Evolutionary conservation across 2,113 vertebrate species (phyloP).

Genomic region (Perccottus glenii): DNA sequence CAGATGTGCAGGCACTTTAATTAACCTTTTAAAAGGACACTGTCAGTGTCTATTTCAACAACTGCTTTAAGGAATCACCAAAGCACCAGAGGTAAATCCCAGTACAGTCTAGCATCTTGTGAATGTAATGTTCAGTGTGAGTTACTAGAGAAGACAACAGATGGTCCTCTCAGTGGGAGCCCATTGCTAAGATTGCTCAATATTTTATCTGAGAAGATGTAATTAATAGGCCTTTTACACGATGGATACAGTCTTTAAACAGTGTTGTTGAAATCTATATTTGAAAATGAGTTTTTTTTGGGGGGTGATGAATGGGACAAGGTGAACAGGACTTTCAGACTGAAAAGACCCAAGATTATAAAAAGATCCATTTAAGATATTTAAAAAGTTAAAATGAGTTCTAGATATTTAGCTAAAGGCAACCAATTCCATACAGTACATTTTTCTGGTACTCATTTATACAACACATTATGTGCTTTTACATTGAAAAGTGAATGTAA

Average conservation of each 20-base stretch:
- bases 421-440: no score
- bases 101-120: slow-evolving; percentile 13
- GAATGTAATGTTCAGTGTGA: slow-evolving; percentile 14
- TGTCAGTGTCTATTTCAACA: slow-evolving; percentile 26
- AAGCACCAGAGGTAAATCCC: slow-evolving; percentile 17
- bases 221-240: slow-evolving; percentile 2
- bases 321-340: no score
- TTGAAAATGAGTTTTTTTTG: not conserved
- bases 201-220: slow-evolving; percentile 29
- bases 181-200: slow-evolving; percentile 20
- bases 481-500: no score
- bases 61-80: slow-evolving; percentile 11
- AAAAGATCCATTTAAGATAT: no score
- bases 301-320: no score
- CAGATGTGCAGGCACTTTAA: slow-evolving; percentile 19
- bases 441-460: no score
- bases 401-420: no score
- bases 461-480: no score
- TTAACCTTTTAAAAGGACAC: slow-evolving; percentile 29
- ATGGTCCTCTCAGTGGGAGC: slow-evolving; percentile 14
- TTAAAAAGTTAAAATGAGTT: no score
- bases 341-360: no score
- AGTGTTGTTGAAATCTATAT: not conserved
- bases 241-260: not conserved
- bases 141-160: slow-evolving; percentile 5